Evolutionary conservation across 2,113 vertebrate species (phyloP).

Genomic region (Delphinapterus leucas): DNA sequence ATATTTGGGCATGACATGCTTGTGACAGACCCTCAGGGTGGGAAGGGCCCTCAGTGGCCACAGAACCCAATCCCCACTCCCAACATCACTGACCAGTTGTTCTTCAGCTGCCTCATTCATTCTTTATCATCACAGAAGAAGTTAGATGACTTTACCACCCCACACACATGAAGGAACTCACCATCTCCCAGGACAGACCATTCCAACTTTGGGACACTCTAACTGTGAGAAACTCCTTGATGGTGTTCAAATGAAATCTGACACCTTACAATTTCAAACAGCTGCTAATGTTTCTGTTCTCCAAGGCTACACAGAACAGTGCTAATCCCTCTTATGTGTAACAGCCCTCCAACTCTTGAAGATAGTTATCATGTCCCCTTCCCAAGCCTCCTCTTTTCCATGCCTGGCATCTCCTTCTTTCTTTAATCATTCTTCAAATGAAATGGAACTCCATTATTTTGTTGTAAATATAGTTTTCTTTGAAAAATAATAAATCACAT

Average conservation of each 20-base stretch:
- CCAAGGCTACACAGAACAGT: slow-evolving; percentile 66
- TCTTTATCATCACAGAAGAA: slow-evolving; percentile 1
- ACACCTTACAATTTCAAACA: slow-evolving; percentile 64
- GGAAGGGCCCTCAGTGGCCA: neutral
- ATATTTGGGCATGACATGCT: neutral
- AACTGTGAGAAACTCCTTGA: slow-evolving; percentile 51
- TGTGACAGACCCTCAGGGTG: neutral
- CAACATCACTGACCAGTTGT: slow-evolving; percentile 47
- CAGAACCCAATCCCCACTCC: neutral
- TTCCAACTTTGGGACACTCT: slow-evolving; percentile 34
- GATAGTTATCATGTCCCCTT: neutral
- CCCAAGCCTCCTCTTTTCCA: neutral
- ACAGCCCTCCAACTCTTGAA: slow-evolving; percentile 32
- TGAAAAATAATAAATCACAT: neutral
- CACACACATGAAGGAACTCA: neutral
- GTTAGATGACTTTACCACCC: neutral
- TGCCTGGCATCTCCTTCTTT: neutral
- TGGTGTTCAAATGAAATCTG: slow-evolving; percentile 54
- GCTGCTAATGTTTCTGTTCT: slow-evolving; percentile 76
- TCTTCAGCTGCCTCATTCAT: slow-evolving; percentile 58
- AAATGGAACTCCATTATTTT: neutral
- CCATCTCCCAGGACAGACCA: neutral
- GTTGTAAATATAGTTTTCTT: neutral
- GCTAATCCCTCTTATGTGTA: slow-evolving; percentile 56
- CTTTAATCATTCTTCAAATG: slow-evolving; percentile 26